A percentile compares a stretch with the other conserved stretches of the same genome.
These are phyloP conservation scores for Murina feae DNA, from an alignment of 2,113 vertebrate genomes.

Conservation along the genomic window DNA sequence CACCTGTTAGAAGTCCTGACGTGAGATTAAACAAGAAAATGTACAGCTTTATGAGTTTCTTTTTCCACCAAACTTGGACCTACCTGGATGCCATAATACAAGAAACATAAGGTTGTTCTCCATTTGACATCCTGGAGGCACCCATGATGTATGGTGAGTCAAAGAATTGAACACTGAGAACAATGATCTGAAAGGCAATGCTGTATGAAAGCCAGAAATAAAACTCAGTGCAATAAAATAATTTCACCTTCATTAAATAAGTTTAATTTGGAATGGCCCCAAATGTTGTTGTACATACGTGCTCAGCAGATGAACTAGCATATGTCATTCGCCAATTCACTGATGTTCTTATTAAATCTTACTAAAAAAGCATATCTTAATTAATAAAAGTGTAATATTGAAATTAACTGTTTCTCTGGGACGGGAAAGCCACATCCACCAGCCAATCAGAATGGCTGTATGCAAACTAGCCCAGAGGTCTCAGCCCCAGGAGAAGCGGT, in stretches of 20 bases:
- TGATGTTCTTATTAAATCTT: neutral
- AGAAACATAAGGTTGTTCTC: neutral
- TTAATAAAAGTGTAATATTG: too few species aligned
- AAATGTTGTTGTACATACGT: neutral
- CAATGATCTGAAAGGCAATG: neutral
- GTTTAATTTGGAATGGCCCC: neutral
- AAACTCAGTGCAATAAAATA: neutral
- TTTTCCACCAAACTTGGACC: neutral
- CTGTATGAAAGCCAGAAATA: neutral
- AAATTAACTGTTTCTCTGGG: too few species aligned
- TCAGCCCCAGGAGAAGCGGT: too few species aligned
- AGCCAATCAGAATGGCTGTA: too few species aligned
- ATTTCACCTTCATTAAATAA: neutral
- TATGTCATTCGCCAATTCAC: neutral
- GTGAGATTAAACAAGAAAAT: neutral
- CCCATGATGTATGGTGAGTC: neutral
- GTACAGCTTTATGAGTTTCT: neutral
- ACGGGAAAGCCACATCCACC: too few species aligned
- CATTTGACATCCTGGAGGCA: neutral
- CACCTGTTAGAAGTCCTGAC: fast-evolving
- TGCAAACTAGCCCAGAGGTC: too few species aligned
- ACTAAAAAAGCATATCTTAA: neutral
- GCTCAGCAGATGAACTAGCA: neutral
- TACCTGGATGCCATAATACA: neutral
- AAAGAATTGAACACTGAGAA: neutral